Conservation (phyloP, 2,797 vertebrate species). For the Rachycentron canadum region DNA sequence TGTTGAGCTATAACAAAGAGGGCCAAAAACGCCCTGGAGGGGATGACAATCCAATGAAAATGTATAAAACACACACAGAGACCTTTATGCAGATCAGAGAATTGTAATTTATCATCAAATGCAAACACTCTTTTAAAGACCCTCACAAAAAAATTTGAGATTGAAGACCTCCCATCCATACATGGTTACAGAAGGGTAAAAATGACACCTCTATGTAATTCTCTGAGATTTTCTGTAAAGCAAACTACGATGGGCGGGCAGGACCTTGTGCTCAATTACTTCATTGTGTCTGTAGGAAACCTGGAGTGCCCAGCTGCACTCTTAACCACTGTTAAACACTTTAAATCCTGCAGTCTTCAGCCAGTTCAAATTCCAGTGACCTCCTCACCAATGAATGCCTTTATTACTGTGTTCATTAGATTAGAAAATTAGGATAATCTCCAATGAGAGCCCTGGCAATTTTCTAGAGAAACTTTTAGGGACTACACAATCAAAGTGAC, state of each 20-base stretch:
- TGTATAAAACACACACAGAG: not conserved
- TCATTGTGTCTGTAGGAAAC: slow-evolving; percentile 46
- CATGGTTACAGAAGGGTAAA: slow-evolving; percentile 1
- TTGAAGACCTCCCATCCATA: not conserved
- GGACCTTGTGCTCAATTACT: slow-evolving; percentile 30
- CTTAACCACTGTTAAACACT: slow-evolving; percentile 47
- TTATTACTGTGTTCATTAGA: slow-evolving; percentile 19
- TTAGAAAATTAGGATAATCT: slow-evolving; percentile 44
- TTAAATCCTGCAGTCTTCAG: slow-evolving; percentile 44
- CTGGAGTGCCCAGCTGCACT: slow-evolving; percentile 38
- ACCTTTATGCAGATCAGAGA: not conserved
- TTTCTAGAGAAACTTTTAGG: slow-evolving; percentile 21
- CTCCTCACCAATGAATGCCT: slow-evolving; percentile 26
- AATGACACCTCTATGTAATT: slow-evolving; percentile 33
- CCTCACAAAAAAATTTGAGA: not conserved
- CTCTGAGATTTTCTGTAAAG: slow-evolving; percentile 36
- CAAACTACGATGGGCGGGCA: slow-evolving; percentile 6
- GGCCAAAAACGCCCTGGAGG: not conserved
- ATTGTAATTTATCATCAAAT: not conserved
- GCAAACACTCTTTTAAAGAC: too few relatives aligned
- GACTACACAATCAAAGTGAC: not conserved
- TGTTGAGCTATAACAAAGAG: not conserved
- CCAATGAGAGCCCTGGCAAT: slow-evolving; percentile 3
- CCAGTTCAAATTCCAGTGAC: slow-evolving; percentile 38
- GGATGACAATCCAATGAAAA: not conserved